Evolutionary conservation across 2,113 vertebrate species (phyloP).

Genomic region (Prunella himalayana): DNA sequence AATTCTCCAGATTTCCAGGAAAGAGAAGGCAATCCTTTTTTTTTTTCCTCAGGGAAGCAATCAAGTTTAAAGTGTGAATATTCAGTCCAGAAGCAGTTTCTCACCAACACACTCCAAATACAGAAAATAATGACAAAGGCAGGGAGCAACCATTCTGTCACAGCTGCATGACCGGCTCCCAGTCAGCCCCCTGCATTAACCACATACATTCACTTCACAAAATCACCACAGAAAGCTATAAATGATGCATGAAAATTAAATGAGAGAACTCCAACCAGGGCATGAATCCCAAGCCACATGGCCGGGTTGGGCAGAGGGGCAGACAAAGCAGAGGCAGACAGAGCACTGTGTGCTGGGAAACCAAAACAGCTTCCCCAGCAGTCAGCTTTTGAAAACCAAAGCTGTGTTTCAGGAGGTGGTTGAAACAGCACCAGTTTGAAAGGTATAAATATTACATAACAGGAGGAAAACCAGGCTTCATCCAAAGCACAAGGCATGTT

Average conservation of each 20-base stretch:
- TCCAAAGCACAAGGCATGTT: background rate
- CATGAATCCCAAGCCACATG: constrained; percentile 39
- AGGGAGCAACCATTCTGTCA: constrained; percentile 33
- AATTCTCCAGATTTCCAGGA: constrained; percentile 7
- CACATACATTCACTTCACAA: constrained; percentile 32
- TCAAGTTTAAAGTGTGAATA: background rate
- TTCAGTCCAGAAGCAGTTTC: background rate
- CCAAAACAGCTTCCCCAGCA: background rate
- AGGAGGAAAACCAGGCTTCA: background rate
- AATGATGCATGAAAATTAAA: constrained; percentile 70
- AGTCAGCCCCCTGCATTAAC: background rate
- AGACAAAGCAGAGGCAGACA: constrained; percentile 39
- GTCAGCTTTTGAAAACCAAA: background rate
- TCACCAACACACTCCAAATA: background rate
- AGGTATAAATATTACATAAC: background rate
- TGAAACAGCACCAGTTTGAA: background rate
- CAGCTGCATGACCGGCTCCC: background rate
- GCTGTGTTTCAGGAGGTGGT: background rate
- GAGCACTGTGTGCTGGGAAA: background rate
- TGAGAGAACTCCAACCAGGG: constrained; percentile 58
- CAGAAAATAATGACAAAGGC: constrained; percentile 50
- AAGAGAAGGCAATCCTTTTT: background rate
- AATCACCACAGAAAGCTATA: constrained; percentile 52
- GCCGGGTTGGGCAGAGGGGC: background rate
- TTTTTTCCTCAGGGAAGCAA: background rate